phyloP scores from a whole-genome alignment of 2,888 invertebrate species.

The Leptarthrus brevirostris region DNA sequence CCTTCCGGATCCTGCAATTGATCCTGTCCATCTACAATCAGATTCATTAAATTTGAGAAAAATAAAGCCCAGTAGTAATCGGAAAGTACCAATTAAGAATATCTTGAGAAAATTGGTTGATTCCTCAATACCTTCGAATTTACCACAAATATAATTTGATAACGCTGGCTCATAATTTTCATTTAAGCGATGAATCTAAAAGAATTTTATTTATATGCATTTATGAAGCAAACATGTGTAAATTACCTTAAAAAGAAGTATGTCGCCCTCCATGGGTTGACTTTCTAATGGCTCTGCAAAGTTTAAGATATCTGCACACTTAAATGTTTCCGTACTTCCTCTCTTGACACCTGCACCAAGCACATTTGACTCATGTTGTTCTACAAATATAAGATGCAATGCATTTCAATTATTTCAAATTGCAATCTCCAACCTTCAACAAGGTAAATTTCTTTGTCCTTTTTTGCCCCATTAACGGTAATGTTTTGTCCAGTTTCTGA shows the following conservation, averaged over 20 bases:
- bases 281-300: neutral
- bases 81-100: slow-evolving; percentile 18
- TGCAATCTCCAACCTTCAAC: neutral
- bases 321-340: neutral
- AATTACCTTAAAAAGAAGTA: slow-evolving; percentile 15
- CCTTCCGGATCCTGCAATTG: neutral
- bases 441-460: neutral
- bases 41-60: neutral
- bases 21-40: slow-evolving; percentile 19
- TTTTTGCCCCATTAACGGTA: neutral
- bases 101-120: slow-evolving; percentile 2
- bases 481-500: neutral
- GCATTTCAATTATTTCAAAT: neutral
- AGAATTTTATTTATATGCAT: neutral
- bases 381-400: neutral
- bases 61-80: neutral
- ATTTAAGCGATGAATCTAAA: slow-evolving; percentile 25
- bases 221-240: neutral
- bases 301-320: neutral
- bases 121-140: neutral
- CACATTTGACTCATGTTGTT: neutral
- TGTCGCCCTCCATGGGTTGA: neutral
- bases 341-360: neutral
- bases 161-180: neutral
- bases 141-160: slow-evolving; percentile 4